These are phyloP conservation scores for Orthosia gothica DNA, from an alignment of 2,888 invertebrate genomes.

Conservation along the genomic window DNA sequence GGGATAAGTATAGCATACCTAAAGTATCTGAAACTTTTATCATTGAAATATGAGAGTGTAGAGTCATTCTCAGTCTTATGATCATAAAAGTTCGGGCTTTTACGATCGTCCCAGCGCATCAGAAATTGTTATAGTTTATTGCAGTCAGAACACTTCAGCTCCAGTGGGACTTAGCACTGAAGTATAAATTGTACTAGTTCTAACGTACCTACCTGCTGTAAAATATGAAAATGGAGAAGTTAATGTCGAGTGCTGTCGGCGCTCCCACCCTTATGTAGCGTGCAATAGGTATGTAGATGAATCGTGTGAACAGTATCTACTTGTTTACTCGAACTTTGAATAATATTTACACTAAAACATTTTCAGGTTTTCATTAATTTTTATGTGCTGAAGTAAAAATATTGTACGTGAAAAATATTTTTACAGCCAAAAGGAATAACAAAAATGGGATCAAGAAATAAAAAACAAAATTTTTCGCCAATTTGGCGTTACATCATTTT, in stretches of 20 bases:
- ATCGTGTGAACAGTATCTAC: not conserved
- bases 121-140: conserved; percentile 42
- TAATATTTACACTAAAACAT: not conserved
- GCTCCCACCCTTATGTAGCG: not conserved
- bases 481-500: conserved; percentile 77
- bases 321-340: not conserved
- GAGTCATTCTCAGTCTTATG: conserved; percentile 3
- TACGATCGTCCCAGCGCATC: conserved; percentile 33
- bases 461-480: conserved; percentile 77
- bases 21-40: not conserved
- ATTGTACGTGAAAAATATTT: not conserved
- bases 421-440: not conserved
- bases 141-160: conserved; percentile 26
- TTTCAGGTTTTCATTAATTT: not conserved
- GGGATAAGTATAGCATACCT: not conserved
- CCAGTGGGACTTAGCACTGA: not conserved
- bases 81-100: conserved; percentile 19
- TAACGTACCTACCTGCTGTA: not conserved
- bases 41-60: conserved; percentile 6
- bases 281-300: not conserved
- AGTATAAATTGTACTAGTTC: conserved; percentile 28
- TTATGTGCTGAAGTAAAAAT: not conserved
- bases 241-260: not conserved
- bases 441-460: conserved; percentile 30
- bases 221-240: conserved; percentile 22